Evolutionary conservation across 2,113 vertebrate genomes (phyloP), one percentile per base, ranked within the genome.

Genomic region (Pampusana beccarii): DNA sequence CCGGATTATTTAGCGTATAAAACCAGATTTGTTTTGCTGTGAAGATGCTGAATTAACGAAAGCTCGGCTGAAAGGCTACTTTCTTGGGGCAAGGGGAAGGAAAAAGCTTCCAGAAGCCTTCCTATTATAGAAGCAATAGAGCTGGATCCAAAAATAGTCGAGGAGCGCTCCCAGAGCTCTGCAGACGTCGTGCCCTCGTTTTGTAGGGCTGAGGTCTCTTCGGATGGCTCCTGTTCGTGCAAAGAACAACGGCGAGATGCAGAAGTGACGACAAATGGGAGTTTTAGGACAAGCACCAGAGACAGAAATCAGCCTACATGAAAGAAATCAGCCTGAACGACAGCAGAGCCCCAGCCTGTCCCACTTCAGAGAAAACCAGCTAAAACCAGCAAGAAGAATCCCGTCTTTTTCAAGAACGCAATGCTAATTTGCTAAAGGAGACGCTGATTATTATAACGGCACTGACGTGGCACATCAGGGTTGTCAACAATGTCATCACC

Each of bases 51-150:
- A 74, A 84, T 71, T 82, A 44, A 85, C 53, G 62, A 74, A 83
- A 80, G 89, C 89, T 91, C 33, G 6, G 60, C 95, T 92, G 89
- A 96, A 94, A 95, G 91, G 91, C 80, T 16, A 88, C 88, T 94
- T 96, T 93, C 92, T 79, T 61, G n/a, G 61, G 90, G 53, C 0
- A 1, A 92, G 73, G 57, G 73, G 66, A 90, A 88, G 91, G 86
- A 94, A 93, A 95, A 95, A 94, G 91, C 88, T 97, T 96, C 93
- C 93, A 93, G 93, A 96, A 95, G 86, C 77, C 40, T 93, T 93
- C 92, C 73, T 75, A 77, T 94, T 94, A 93, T 91, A 96, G 96
- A 91, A 94, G 96, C 92, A 92, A 86, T 79, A 79, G 88, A 87
- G 80, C 66, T 57, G 77, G 91, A 79, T 94, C 96, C 95, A 96